Percentiles rank a stretch among this genome's conserved stretches.
Evolutionary conservation across 1,140 invertebrate genomes (phyloP).

Genomic region (Bombus superbus): DNA sequence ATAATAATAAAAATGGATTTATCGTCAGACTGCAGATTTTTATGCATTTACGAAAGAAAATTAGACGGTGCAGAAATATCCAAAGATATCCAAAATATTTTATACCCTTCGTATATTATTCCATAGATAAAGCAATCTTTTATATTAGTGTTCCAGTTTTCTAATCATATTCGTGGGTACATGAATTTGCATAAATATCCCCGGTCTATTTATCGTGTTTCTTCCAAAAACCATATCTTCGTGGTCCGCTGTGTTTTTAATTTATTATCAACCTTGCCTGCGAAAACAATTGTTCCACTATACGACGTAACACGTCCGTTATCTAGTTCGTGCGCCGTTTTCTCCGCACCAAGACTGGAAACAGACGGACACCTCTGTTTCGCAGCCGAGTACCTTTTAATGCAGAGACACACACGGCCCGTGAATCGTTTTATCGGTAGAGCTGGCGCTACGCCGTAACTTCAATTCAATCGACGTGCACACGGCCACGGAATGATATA

Average conservation of each 20-base stretch:
- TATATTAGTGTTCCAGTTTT: no score
- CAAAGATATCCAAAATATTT: no score
- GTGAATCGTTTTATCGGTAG: slow-evolving; percentile 60
- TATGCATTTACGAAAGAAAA: no score
- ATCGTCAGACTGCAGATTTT: no score
- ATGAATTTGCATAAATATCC: no score
- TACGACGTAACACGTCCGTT: neutral
- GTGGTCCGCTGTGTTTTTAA: neutral
- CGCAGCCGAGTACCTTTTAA: neutral
- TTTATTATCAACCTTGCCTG: neutral
- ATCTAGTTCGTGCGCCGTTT: neutral
- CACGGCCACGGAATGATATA: slow-evolving; percentile 60
- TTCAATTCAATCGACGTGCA: slow-evolving; percentile 62
- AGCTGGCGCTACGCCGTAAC: slow-evolving; percentile 40
- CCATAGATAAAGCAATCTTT: no score
- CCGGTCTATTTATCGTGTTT: no score
- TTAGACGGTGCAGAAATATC: no score
- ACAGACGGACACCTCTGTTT: neutral
- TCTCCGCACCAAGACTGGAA: neutral
- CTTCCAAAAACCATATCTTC: no score
- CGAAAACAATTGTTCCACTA: neutral
- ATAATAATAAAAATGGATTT: no score
- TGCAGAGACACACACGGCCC: slow-evolving; percentile 16
- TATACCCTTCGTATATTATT: no score
- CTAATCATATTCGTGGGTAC: no score